A percentile compares a stretch with the other conserved stretches of the same genome.
Evolutionary conservation across 2,888 invertebrate genomes (phyloP).

Genomic region (Hyles lineata): DNA sequence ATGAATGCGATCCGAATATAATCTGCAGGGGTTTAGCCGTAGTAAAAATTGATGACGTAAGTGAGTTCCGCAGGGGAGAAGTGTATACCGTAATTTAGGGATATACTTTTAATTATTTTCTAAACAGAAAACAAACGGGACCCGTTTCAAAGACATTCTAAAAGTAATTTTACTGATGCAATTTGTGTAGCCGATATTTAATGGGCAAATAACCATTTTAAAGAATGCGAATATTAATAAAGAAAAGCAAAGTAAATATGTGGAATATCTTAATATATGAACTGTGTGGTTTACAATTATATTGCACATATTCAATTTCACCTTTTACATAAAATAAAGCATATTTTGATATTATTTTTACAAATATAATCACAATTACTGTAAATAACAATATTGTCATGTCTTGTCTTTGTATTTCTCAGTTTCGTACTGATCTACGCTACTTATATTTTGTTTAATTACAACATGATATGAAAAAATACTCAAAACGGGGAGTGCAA

Average conservation of each 20-base stretch:
- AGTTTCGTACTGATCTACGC: background rate
- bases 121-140: background rate
- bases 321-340: too few species aligned
- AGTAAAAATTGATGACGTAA: conserved; percentile 40
- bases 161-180: background rate
- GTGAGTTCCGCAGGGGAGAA: conserved; percentile 33
- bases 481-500: conserved; percentile 42
- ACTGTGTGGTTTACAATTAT: too few species aligned
- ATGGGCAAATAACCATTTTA: too few species aligned
- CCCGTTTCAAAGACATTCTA: background rate
- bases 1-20: conserved; percentile 74
- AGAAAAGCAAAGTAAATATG: too few species aligned
- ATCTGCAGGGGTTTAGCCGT: conserved; percentile 61
- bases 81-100: conserved; percentile 31
- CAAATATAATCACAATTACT: too few species aligned
- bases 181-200: too few species aligned
- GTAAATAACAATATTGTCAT: too few species aligned
- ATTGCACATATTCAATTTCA: too few species aligned
- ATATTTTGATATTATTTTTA: too few species aligned
- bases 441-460: conserved; percentile 13
- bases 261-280: too few species aligned
- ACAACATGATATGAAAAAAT: conserved; percentile 43
- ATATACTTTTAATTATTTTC: background rate
- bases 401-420: background rate
- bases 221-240: too few species aligned